phyloP scores from a whole-genome alignment of 2,113 vertebrate species.

The Psophia crepitans region DNA sequence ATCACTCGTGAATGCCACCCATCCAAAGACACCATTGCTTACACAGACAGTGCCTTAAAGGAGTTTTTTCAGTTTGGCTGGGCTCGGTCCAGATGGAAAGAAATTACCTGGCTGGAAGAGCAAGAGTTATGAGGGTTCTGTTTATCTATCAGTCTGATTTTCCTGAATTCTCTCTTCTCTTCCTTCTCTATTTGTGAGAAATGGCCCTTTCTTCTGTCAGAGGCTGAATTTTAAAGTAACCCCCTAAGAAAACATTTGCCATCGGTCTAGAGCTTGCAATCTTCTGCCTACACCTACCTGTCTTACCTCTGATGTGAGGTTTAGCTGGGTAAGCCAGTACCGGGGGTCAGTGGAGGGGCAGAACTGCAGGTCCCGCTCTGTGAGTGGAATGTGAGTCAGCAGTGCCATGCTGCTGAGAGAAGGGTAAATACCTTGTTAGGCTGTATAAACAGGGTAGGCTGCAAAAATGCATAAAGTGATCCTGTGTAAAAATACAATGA shows the following conservation, averaged over 20 bases:
- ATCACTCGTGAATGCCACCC: neutral
- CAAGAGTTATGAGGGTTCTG: neutral
- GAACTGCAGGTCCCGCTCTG: neutral
- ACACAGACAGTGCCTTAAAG: neutral
- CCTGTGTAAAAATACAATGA: neutral
- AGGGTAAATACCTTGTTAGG: neutral
- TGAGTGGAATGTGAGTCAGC: neutral
- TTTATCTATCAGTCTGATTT: neutral
- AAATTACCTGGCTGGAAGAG: neutral
- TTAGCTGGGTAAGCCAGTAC: neutral
- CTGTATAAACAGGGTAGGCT: neutral
- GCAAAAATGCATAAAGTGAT: neutral
- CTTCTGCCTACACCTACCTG: neutral
- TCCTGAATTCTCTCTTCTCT: neutral
- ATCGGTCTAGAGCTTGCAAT: neutral
- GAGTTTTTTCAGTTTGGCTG: neutral
- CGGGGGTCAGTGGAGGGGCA: neutral
- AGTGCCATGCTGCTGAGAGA: neutral
- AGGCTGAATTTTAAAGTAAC: neutral
- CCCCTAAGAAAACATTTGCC: neutral
- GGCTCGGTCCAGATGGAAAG: neutral
- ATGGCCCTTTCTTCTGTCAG: neutral
- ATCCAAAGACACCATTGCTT: neutral
- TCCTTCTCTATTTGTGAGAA: neutral
- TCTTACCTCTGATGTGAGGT: neutral